Base-by-base conservation (phyloP, 2,888 invertebrate genomes). In the Callosobruchus maculatus region DNA sequence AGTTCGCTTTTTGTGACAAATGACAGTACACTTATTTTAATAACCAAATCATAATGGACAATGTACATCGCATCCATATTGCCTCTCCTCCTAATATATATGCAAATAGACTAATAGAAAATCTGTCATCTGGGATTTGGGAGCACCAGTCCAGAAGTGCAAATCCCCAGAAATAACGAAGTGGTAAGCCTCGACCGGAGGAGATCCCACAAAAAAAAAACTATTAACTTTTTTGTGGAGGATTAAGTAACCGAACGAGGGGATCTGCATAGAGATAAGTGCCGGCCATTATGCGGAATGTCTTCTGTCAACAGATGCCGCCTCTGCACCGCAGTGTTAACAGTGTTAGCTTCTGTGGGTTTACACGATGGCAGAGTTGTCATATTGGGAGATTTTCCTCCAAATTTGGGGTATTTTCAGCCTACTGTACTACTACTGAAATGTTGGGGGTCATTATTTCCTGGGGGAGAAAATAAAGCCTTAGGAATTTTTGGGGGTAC, bases 301-400 rank as follows among this genome's bases (percentile, higher is more conserved):
- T 74, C 72, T 72, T 72, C 49, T 71, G 73, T 70, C 72, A 74
- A 77, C 69, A 74, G 75, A 74, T 73, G 74, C 73, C 77, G 74
- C 30, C 30, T n/a, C n/a, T n/a, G 30, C 30, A 30, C 30, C n/a
- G n/a, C n/a, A n/a, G n/a, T n/a, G n/a, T n/a, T n/a, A n/a, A 30
- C 9, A 30, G 9, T 30, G 75, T 77, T 77, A 75, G 75, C 71
- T 76, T 70, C 9, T 30, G 30, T 30, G 30, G 30, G 30, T 9
- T 30, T 30, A 30, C n/a, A n/a, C n/a, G n/a, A n/a, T n/a, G n/a
- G n/a, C n/a, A n/a, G n/a, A n/a, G n/a, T n/a, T n/a, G n/a, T n/a
- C n/a, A n/a, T n/a, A n/a, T n/a, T n/a, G n/a, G n/a, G n/a, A n/a
- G n/a, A n/a, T n/a, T n/a, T n/a, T n/a, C n/a, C n/a, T n/a, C n/a